phyloP scores from a whole-genome alignment of 2,113 vertebrate genomes.

The Bettongia penicillata region DNA sequence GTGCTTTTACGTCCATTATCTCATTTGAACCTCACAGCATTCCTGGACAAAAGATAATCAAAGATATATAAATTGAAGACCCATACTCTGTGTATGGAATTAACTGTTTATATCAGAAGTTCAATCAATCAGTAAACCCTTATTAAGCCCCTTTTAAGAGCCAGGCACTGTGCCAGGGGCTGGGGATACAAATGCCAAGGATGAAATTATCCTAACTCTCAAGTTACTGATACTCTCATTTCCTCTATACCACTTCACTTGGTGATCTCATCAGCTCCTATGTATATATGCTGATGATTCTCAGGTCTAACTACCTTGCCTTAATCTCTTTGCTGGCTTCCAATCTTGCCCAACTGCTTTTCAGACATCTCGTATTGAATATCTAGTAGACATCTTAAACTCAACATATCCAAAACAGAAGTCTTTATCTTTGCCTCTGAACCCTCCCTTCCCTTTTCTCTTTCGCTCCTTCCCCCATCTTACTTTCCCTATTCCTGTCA shows the following conservation, averaged over 20 bases:
- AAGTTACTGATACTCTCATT: neutral
- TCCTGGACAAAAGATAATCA: neutral
- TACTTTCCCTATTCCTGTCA: neutral
- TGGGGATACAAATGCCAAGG: neutral
- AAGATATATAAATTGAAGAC: neutral
- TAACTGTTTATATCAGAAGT: too few relatives aligned
- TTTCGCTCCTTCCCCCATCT: neutral
- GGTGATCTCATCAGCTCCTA: neutral
- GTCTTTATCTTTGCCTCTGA: neutral
- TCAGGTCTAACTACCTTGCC: neutral
- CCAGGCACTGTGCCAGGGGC: neutral
- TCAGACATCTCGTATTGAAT: neutral
- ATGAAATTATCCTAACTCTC: neutral
- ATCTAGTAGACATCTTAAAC: neutral
- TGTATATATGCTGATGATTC: neutral
- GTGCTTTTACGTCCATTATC: neutral
- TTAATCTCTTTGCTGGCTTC: neutral
- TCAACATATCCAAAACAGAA: neutral
- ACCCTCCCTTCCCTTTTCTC: neutral
- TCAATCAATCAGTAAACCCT: neutral
- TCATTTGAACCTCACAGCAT: neutral
- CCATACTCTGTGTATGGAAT: neutral
- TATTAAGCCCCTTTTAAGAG: neutral
- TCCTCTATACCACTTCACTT: neutral
- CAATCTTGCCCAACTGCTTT: neutral